Percentiles rank a stretch among this genome's conserved stretches.
Conservation (phyloP, 2,113 vertebrate species). For the Calyptommatus sinebrachiatus region DNA sequence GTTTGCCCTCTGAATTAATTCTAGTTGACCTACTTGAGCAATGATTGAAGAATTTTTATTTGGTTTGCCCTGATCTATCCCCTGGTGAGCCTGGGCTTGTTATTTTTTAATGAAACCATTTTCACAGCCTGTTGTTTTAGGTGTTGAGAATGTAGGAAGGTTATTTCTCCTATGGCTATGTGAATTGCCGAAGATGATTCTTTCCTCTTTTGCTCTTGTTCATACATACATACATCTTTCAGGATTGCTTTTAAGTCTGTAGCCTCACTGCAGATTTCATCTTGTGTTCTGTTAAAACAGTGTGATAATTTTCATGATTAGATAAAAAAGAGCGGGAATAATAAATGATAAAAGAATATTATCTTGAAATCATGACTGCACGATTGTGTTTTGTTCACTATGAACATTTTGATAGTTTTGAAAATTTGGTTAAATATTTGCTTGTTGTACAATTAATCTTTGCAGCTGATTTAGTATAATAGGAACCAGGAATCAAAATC, state of each 20-base stretch:
- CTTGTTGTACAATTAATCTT: conserved; percentile 29
- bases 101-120: conserved; percentile 81
- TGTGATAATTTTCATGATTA: conserved; percentile 43
- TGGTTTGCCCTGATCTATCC: conserved; percentile 65
- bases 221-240: conserved; percentile 47
- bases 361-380: not conserved
- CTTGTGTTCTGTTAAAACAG: conserved; percentile 29
- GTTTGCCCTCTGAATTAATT: conserved; percentile 90
- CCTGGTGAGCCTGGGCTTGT: conserved; percentile 69
- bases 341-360: conserved; percentile 24
- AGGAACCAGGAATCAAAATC: too few relatives aligned
- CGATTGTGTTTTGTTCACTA: conserved; percentile 35
- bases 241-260: conserved; percentile 33
- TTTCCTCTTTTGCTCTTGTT: conserved; percentile 34
- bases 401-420: conserved; percentile 5
- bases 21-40: conserved; percentile 91
- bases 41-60: conserved; percentile 77
- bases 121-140: conserved; percentile 73
- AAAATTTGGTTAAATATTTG: not conserved
- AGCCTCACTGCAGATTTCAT: not conserved
- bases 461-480: not conserved
- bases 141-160: conserved; percentile 51
- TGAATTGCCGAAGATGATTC: too few relatives aligned
- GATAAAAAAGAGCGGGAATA: conserved; percentile 46
- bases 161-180: conserved; percentile 27